These are phyloP conservation scores for Machimus rusticus DNA, from an alignment of 2,888 invertebrate species.

Conservation along the genomic window DNA sequence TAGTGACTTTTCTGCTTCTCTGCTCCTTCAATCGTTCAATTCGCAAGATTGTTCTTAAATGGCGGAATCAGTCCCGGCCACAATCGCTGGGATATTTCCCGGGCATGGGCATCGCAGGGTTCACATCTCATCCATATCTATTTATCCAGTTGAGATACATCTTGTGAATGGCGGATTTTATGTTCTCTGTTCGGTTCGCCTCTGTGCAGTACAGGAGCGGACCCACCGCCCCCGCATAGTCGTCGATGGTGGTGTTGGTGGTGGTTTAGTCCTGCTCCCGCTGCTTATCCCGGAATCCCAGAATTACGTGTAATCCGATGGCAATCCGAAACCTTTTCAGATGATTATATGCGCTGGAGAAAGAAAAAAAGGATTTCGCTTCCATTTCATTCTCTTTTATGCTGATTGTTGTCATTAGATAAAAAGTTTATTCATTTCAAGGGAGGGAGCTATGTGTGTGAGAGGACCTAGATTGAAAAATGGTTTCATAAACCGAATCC, in stretches of 20 bases:
- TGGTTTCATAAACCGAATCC: neutral
- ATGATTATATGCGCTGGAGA: conserved; percentile 32
- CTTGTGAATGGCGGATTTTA: conserved; percentile 20
- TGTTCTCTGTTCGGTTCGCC: conserved; percentile 2
- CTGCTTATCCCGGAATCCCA: neutral
- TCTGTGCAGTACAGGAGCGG: neutral
- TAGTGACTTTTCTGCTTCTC: neutral
- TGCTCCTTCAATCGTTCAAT: conserved; percentile 23
- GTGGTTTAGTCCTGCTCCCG: neutral
- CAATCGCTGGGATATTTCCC: neutral
- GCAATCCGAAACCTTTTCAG: conserved; percentile 44
- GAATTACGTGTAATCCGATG: conserved; percentile 41
- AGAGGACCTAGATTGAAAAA: neutral
- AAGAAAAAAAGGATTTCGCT: conserved; percentile 34
- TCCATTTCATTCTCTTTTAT: conserved; percentile 39
- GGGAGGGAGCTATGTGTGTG: neutral
- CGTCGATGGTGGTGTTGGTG: neutral
- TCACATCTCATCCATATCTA: conserved; percentile 18
- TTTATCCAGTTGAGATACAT: conserved; percentile 30
- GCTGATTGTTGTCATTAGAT: conserved; percentile 39
- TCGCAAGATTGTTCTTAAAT: conserved; percentile 29
- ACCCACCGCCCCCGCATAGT: neutral
- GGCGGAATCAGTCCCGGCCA: conserved; percentile 19
- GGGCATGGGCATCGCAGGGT: neutral
- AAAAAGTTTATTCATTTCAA: neutral